Base-by-base conservation (phyloP, 2,888 invertebrate species). In the Pyrrhia umbra region DNA sequence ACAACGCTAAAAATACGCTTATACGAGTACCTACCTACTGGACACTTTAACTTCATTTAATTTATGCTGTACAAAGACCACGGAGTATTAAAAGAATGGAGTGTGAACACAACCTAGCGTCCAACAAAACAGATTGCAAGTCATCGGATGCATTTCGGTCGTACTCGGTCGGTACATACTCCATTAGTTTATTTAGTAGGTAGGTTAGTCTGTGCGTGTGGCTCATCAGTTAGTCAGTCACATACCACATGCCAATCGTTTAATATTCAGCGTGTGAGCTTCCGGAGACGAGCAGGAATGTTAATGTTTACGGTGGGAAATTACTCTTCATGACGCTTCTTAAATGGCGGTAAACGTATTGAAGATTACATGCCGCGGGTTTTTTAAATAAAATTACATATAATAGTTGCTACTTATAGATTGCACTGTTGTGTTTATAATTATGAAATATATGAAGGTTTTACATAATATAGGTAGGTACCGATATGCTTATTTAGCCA, bases 241-340 rank as follows among this genome's bases (percentile, higher is more conserved):
- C 66, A 66, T 61, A 56, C 68, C 49, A 37, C n/a, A n/a, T n/a
- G 60, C 61, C 71, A 43, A 51, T 40, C 64, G 51, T 25, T 68
- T 86, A 77, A 82, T 85, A 91, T 91, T 85, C 91, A 69, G 75
- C 52, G 68, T 54, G 25, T 76, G 60, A 80, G 64, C 80, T 90
- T 91, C 90, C 91, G 89, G 81, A 75, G 81, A 63, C 80, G 81
- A 65, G 72, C 30, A 64, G 80, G 85, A 84, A 89, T 88, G 85
- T 77, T 85, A 83, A 83, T 79, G 79, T 72, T 76, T 55, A 68
- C 58, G 77, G 79, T 88, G 86, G 83, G 86, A 88, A 87, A 84
- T 81, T 47, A 69, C 40, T 68, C 50, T 63, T 65, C 49, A 61
- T 40, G 8, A 27, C 15, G 34, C 16, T n/a, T 59, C 57, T 52